phyloP scores from a whole-genome alignment of 2,888 invertebrate species.

The Steinernema hermaphroditum region DNA sequence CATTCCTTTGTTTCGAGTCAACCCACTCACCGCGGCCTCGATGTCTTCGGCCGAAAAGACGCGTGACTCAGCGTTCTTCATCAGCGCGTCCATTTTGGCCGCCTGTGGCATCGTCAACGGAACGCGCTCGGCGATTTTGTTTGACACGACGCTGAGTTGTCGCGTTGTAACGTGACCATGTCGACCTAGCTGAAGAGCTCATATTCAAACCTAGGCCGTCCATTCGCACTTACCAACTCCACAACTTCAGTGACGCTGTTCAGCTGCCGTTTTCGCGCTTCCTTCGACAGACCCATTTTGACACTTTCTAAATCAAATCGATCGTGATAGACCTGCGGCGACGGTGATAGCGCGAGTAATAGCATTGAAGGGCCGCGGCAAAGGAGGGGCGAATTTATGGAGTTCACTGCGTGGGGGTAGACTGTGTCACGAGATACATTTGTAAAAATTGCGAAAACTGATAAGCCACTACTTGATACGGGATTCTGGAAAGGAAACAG shows the following conservation, averaged over 20 bases:
- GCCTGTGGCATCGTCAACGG: neutral
- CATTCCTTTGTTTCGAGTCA: no score
- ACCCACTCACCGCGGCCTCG: neutral
- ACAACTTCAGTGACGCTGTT: neutral
- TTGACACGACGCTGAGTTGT: neutral
- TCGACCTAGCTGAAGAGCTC: neutral
- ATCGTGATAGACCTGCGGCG: neutral
- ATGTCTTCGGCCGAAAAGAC: slow-evolving; percentile 5
- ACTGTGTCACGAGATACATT: no score
- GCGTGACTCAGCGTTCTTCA: slow-evolving; percentile 13
- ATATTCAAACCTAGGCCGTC: neutral
- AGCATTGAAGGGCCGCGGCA: neutral
- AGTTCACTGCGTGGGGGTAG: no score
- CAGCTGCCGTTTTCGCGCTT: slow-evolving; percentile 1
- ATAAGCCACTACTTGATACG: no score
- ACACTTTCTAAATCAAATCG: neutral
- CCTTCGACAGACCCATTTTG: slow-evolving; percentile 13
- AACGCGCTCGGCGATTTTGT: slow-evolving; percentile 5
- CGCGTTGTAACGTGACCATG: slow-evolving; percentile 9
- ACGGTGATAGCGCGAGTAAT: slow-evolving; percentile 2
- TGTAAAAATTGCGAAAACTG: no score
- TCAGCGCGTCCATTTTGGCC: neutral
- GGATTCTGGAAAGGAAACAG: no score
- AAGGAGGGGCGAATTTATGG: no score
- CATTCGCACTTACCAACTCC: neutral